Percentiles rank a stretch among this genome's conserved stretches.
These are phyloP conservation scores for Acrossocheilus fasciatus DNA, from an alignment of 2,797 vertebrate species.

Conservation along the genomic window DNA sequence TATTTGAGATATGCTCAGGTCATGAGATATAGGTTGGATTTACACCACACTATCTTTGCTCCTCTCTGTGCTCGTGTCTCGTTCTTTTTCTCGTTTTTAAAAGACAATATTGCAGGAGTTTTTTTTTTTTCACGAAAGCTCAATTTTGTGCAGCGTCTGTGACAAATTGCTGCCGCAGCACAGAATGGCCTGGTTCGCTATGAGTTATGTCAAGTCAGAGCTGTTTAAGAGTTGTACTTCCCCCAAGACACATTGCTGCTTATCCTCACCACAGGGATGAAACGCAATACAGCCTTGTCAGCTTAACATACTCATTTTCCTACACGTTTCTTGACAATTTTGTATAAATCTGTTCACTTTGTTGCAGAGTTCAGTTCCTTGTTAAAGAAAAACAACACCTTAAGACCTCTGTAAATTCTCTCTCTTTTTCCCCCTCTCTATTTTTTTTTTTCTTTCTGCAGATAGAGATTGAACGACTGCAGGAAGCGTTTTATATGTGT, in stretches of 20 bases:
- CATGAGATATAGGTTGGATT: neutral
- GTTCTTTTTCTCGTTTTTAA: slow-evolving; percentile 4
- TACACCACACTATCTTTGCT: neutral
- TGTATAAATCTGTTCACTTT: slow-evolving; percentile 19
- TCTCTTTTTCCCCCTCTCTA: fast-evolving
- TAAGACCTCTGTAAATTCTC: slow-evolving; percentile 2
- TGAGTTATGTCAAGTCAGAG: slow-evolving; percentile 44
- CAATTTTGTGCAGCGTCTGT: slow-evolving; percentile 54
- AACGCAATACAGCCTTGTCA: slow-evolving; percentile 24
- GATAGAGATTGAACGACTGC: slow-evolving; percentile 24
- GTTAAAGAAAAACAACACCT: neutral
- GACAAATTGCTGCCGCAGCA: slow-evolving; percentile 31
- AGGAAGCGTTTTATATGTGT: slow-evolving; percentile 55
- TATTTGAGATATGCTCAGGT: neutral
- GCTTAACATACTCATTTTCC: slow-evolving; percentile 25
- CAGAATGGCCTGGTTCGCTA: slow-evolving; percentile 28
- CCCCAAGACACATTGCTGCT: slow-evolving; percentile 35
- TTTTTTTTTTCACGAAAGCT: slow-evolving; percentile 31
- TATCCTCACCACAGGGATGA: slow-evolving; percentile 27
- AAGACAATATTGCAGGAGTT: slow-evolving; percentile 11
- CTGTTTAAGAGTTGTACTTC: slow-evolving; percentile 35
- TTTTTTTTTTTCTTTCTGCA: neutral
- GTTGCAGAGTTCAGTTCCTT: slow-evolving; percentile 17
- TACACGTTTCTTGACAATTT: slow-evolving; percentile 4
- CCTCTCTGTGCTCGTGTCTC: neutral